Evolutionary conservation across 2,888 invertebrate genomes (phyloP).

Genomic region (Drosophila gaucha): DNA sequence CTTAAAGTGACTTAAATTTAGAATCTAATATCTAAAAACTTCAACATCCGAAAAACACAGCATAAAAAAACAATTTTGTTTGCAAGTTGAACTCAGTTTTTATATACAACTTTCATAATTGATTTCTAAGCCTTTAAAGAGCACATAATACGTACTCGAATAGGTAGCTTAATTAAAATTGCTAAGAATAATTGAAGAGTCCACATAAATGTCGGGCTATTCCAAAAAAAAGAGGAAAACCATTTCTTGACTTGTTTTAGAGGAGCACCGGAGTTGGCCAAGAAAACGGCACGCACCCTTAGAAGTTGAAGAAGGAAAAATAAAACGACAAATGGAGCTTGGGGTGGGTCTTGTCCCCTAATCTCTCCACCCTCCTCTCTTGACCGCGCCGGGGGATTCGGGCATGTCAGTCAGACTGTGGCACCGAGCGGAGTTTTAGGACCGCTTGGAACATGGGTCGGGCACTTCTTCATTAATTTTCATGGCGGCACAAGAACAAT

Average conservation of each 20-base stretch:
- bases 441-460: conserved; percentile 75
- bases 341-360: conserved; percentile 29
- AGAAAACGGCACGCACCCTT: conserved; percentile 48
- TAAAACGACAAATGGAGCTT: conserved; percentile 45
- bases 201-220: conserved; percentile 16
- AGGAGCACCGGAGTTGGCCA: conserved; percentile 22
- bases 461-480: conserved; percentile 82
- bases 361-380: neutral
- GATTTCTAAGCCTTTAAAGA: neutral
- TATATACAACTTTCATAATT: conserved; percentile 1
- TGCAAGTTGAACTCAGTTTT: too few relatives aligned
- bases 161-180: neutral
- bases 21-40: too few relatives aligned
- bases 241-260: conserved; percentile 18
- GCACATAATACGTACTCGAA: conserved; percentile 1
- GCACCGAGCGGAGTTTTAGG: conserved; percentile 63
- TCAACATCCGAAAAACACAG: too few relatives aligned
- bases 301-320: conserved; percentile 38
- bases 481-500: conserved; percentile 80
- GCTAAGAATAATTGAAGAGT: conserved; percentile 10
- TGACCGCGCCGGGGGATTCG: conserved; percentile 19
- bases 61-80: too few relatives aligned
- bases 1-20: too few relatives aligned
- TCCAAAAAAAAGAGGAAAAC: conserved; percentile 1
- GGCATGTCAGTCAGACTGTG: conserved; percentile 51